Evolutionary conservation across 2,888 invertebrate genomes (phyloP).

Genomic region (Zaprionus bogoriensis): DNA sequence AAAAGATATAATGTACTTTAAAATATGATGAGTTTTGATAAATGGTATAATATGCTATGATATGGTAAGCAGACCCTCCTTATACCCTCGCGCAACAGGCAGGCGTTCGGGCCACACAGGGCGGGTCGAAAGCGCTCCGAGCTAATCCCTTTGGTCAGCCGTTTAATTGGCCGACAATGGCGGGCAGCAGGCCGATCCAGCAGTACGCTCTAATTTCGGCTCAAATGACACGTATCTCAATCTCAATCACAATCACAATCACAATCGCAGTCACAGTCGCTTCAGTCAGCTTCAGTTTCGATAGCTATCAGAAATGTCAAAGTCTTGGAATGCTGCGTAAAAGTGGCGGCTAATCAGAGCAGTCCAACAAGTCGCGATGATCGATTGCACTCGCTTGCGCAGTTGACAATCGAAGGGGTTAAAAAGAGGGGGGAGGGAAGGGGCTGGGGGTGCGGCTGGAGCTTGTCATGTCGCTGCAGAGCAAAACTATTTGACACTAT

Average conservation of each 20-base stretch:
- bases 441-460: too few species aligned
- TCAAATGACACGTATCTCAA: conserved; percentile 51
- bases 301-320: conserved; percentile 57
- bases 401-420: conserved; percentile 34
- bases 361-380: conserved; percentile 46
- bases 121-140: conserved; percentile 7
- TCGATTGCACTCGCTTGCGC: conserved; percentile 58
- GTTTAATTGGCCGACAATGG: conserved; percentile 65
- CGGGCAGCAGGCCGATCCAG: conserved; percentile 1
- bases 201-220: background rate
- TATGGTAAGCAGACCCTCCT: too few species aligned
- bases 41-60: too few species aligned
- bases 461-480: conserved; percentile 19
- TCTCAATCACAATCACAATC: conserved; percentile 21
- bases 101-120: conserved; percentile 1
- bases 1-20: too few species aligned
- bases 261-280: background rate
- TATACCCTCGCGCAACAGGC: too few species aligned
- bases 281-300: background rate
- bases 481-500: conserved; percentile 61
- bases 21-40: too few species aligned
- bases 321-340: conserved; percentile 64
- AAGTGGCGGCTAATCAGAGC: conserved; percentile 66
- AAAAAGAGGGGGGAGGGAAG: conserved; percentile 1
- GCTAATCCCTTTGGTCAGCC: conserved; percentile 62